Evolutionary conservation across 2,113 vertebrate genomes (phyloP), one percentile per base, ranked within the genome.

Genomic region (Urocitellus parryii): DNA sequence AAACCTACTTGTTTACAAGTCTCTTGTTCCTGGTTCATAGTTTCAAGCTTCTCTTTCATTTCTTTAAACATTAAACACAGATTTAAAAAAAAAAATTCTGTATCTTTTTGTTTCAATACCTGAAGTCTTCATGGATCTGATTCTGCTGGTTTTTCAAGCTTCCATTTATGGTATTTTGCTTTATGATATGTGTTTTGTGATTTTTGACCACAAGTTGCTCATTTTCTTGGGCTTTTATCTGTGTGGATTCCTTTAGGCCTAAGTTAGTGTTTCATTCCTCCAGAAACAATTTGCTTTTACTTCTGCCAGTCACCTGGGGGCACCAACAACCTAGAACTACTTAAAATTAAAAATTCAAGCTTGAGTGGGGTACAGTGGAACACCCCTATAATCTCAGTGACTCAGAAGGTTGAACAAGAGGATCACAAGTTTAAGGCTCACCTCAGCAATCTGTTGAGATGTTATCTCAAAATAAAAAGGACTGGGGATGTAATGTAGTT

Each of bases 281-380:
- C 80, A 89, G 74, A 97, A 89, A 89, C 65, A 83, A 88, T 81
- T 96, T 85, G 42, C 74, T 95, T 95, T 94, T 51, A 32, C 61
- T 73, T 93, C 88, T 78, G n/a, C 45, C 74, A 94, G 74, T 82
- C 88, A 78, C 79, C 37, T 58, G 74, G 73, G 67, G 82, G 45
- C 74, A 90, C 87, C 91, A 87, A 91, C 73, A 73, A 48, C 42
- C 45, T 63, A 39, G 32, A 94, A 81, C 29, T 70, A 84, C 67
- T 88, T 80, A 85, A 78, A 88, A 83, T 88, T 80, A 85, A 78
- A 88, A 83, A 45, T 95, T 83, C 84, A 96, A 58, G 56, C 18
- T 58, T 58, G 56, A 58, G 5, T 18, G 4, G 16, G 53, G 53
- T 58, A 20, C 56, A 58, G 51, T 51, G 51, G 13, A 11, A 51